Percentiles rank a stretch among this genome's conserved stretches.
These are phyloP conservation scores for Drosophila erecta DNA, from an alignment of 1,140 invertebrate species.

Conservation along the genomic window DNA sequence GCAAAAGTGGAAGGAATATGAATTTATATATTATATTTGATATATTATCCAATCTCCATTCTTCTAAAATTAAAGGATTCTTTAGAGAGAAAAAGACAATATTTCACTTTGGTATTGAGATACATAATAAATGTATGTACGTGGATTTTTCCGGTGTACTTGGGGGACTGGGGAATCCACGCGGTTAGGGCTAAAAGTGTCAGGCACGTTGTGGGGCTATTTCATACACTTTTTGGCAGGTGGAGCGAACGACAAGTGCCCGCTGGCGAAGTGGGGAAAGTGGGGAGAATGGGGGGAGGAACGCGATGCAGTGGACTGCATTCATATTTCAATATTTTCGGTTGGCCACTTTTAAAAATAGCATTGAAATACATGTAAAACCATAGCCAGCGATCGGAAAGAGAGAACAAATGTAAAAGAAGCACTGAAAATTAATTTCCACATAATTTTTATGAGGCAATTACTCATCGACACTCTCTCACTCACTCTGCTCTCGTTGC, in stretches of 20 bases:
- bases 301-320: constrained; percentile 54
- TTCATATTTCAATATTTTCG: constrained; percentile 79
- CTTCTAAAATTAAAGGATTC: too few relatives aligned
- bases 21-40: too few relatives aligned
- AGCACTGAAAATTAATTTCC: constrained; percentile 79
- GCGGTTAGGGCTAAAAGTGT: constrained; percentile 63
- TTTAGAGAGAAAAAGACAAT: too few relatives aligned
- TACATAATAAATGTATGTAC: too few relatives aligned
- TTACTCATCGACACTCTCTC: constrained; percentile 77
- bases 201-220: constrained; percentile 55
- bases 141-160: not conserved
- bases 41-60: too few relatives aligned
- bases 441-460: constrained; percentile 83
- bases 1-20: too few relatives aligned
- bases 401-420: constrained; percentile 24
- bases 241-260: constrained; percentile 74
- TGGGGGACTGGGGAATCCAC: not conserved
- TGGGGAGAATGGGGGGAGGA: not conserved
- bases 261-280: constrained; percentile 2
- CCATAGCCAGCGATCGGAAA: not conserved
- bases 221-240: constrained; percentile 72
- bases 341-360: constrained; percentile 57
- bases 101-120: too few relatives aligned
- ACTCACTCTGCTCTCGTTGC: constrained; percentile 13
- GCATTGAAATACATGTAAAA: constrained; percentile 3